Evolutionary conservation across 2,797 vertebrate species (phyloP).

Genomic region (Smutsia temminckii): DNA sequence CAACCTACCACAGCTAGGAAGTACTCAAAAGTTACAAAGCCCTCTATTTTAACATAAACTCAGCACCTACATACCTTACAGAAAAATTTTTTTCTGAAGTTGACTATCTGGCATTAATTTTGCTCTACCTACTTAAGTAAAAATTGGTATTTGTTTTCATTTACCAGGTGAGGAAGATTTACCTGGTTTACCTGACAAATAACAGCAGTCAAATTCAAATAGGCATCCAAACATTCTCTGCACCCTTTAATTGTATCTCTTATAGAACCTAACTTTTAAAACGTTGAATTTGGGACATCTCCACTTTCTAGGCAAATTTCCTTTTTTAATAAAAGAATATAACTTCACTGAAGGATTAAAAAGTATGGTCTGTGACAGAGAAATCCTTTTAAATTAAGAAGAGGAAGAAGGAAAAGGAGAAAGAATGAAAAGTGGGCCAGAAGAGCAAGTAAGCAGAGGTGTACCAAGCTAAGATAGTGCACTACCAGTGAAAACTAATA

Average conservation of each 20-base stretch:
- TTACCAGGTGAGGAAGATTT: constrained; percentile 6
- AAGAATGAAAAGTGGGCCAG: background rate
- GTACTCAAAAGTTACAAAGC: background rate
- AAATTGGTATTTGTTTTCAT: constrained; percentile 2
- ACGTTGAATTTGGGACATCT: constrained; percentile 8
- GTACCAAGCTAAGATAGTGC: background rate
- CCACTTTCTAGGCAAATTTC: background rate
- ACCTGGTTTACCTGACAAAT: background rate
- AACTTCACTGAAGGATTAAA: constrained; percentile 44
- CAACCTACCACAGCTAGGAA: background rate
- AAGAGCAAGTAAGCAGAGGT: constrained; percentile 25
- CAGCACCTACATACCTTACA: constrained; percentile 22
- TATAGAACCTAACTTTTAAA: constrained; percentile 43
- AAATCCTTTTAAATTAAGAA: constrained; percentile 24
- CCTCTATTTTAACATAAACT: background rate
- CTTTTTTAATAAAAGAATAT: constrained; percentile 37
- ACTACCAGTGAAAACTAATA: background rate
- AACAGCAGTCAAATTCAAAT: constrained; percentile 36
- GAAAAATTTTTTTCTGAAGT: background rate
- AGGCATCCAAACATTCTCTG: constrained; percentile 33
- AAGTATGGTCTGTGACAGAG: background rate
- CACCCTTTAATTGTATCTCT: constrained; percentile 12
- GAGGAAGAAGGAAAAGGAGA: background rate
- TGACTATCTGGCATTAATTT: background rate
- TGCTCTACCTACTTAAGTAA: background rate